A percentile compares a stretch with the other conserved stretches of the same genome.
These are phyloP conservation scores for Coreoperca whiteheadi DNA, from an alignment of 2,113 vertebrate genomes.

Conservation along the genomic window DNA sequence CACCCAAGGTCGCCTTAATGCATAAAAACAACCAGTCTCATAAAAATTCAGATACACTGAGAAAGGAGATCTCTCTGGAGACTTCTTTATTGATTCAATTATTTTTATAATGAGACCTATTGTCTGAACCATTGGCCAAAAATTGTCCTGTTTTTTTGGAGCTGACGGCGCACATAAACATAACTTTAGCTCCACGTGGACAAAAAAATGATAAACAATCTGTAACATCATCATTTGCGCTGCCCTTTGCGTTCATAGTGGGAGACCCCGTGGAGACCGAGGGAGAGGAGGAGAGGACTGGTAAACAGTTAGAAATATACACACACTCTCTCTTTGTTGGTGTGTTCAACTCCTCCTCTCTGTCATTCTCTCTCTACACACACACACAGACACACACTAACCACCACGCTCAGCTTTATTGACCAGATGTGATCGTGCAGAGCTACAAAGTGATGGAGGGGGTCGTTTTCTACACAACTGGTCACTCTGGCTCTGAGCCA, in stretches of 20 bases:
- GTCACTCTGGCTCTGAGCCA: constrained; percentile 46
- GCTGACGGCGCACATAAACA: not conserved
- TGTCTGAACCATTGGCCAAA: not conserved
- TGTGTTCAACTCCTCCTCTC: not conserved
- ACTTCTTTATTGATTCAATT: not conserved
- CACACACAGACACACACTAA: constrained; percentile 10
- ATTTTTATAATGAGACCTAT: not conserved
- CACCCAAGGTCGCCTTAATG: too few species aligned
- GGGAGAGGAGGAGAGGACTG: not conserved
- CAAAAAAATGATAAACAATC: not conserved
- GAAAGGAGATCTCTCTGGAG: not conserved
- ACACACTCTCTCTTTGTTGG: constrained; percentile 14
- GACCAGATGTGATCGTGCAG: constrained; percentile 47
- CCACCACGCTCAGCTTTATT: constrained; percentile 19
- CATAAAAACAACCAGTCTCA: too few species aligned
- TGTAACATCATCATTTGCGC: not conserved
- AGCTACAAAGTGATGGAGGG: constrained; percentile 40
- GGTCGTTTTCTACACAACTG: constrained; percentile 57
- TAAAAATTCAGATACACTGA: not conserved
- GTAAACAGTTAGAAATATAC: constrained; percentile 1
- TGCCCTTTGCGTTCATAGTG: not conserved
- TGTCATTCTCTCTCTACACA: not conserved
- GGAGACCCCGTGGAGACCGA: constrained; percentile 1
- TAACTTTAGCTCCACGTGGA: not conserved
- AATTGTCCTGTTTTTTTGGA: not conserved